Conservation (phyloP, 2,113 vertebrate genomes). For the Protobothrops mucrosquamatus region DNA sequence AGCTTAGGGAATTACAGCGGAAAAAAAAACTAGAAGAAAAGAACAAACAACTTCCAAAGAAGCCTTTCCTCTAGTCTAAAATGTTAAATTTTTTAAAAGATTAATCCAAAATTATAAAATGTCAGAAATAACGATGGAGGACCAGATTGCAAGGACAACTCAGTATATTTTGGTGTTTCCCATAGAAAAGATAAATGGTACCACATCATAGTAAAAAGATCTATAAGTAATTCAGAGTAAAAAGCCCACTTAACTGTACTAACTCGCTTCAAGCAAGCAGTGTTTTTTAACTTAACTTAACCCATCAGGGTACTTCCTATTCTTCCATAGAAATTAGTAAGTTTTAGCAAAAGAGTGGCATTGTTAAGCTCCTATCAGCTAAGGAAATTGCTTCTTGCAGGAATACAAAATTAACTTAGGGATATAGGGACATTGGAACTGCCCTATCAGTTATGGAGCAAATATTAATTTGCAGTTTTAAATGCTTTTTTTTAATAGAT, state of each 20-base stretch:
- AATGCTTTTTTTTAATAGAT: background rate
- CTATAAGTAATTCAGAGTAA: background rate
- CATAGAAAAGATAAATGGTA: background rate
- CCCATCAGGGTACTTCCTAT: background rate
- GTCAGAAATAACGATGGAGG: background rate
- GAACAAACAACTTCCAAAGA: background rate
- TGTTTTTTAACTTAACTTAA: background rate
- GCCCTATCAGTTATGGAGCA: background rate
- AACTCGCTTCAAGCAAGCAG: background rate
- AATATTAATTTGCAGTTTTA: background rate
- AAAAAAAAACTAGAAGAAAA: background rate
- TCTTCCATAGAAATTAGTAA: background rate
- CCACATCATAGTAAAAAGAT: background rate
- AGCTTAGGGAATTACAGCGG: background rate
- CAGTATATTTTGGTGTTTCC: background rate
- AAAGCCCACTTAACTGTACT: background rate
- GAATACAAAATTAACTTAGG: background rate
- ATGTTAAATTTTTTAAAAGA: background rate
- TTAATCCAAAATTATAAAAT: background rate
- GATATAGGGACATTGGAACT: background rate
- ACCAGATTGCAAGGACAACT: background rate
- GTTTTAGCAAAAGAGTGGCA: background rate
- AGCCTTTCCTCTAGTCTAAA: background rate
- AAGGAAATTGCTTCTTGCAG: background rate
- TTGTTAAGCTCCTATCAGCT: background rate